phyloP scores from a whole-genome alignment of 2,888 invertebrate genomes.

The Drosophila seclusa region DNA sequence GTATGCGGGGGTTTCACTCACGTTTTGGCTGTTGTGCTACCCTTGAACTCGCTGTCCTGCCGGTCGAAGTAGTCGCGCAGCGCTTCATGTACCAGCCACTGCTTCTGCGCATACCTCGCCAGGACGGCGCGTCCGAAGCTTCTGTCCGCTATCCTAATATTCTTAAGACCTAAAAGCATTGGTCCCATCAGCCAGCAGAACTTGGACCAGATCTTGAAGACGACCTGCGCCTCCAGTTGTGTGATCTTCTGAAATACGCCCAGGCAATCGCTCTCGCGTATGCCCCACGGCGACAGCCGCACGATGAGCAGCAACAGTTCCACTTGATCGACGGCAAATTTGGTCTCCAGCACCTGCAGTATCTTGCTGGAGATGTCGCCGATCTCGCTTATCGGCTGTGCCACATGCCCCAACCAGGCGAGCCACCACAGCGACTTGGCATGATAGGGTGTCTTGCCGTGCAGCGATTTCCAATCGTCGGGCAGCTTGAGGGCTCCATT shows the following conservation, averaged over 20 bases:
- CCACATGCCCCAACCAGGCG: slow-evolving; percentile 87
- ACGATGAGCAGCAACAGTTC: slow-evolving; percentile 90
- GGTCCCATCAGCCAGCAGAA: slow-evolving; percentile 85
- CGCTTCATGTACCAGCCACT: slow-evolving; percentile 81
- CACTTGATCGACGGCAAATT: slow-evolving; percentile 88
- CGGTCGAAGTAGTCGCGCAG: slow-evolving; percentile 81
- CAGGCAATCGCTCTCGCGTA: slow-evolving; percentile 91
- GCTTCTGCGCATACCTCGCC: slow-evolving; percentile 81
- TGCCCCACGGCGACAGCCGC: slow-evolving; percentile 90
- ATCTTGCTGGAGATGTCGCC: slow-evolving; percentile 88
- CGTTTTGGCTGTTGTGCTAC: slow-evolving; percentile 56
- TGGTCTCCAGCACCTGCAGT: slow-evolving; percentile 88
- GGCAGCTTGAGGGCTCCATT: slow-evolving; percentile 83
- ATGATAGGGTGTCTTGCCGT: slow-evolving; percentile 83
- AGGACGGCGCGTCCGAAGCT: slow-evolving; percentile 80
- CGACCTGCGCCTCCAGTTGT: slow-evolving; percentile 81
- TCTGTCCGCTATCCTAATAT: slow-evolving; percentile 83
- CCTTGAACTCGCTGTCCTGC: slow-evolving; percentile 78
- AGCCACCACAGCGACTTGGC: slow-evolving; percentile 87
- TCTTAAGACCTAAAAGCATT: slow-evolving; percentile 83
- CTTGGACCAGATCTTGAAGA: slow-evolving; percentile 84
- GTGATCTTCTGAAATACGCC: slow-evolving; percentile 82
- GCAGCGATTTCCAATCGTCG: slow-evolving; percentile 80
- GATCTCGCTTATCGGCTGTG: slow-evolving; percentile 86
- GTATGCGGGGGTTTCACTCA: slow-evolving; percentile 36